Percentiles rank a stretch among this genome's conserved stretches.
Evolutionary conservation across 2,888 invertebrate species (phyloP).

Genomic region (Emmelina monodactyla): DNA sequence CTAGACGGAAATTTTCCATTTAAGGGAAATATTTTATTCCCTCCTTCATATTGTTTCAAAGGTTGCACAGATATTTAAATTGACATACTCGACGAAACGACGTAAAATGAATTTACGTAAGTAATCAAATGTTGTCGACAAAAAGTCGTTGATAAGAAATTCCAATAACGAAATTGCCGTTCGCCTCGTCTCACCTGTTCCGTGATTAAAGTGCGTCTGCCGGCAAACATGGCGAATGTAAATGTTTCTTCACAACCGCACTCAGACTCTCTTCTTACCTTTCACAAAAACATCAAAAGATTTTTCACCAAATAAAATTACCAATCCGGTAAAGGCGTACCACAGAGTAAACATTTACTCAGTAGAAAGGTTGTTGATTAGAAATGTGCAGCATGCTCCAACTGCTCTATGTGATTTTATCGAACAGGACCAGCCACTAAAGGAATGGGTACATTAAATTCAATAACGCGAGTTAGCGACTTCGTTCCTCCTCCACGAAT

Average conservation of each 20-base stretch:
- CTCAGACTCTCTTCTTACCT: slow-evolving; percentile 14
- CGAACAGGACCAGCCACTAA: slow-evolving; percentile 43
- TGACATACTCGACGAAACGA: too few relatives aligned
- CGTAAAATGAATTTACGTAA: too few relatives aligned
- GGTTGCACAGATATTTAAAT: too few relatives aligned
- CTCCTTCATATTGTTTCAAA: too few relatives aligned
- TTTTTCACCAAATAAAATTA: slow-evolving; percentile 13
- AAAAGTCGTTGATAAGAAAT: slow-evolving; percentile 53
- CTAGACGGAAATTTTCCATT: too few relatives aligned
- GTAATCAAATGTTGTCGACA: too few relatives aligned
- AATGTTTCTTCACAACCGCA: slow-evolving; percentile 49
- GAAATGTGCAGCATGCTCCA: slow-evolving; percentile 21
- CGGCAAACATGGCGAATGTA: slow-evolving; percentile 45
- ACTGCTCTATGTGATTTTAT: slow-evolving; percentile 44
- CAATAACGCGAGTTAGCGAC: slow-evolving; percentile 64
- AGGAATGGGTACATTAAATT: slow-evolving; percentile 61
- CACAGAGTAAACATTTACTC: not conserved
- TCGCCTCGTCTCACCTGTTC: slow-evolving; percentile 43
- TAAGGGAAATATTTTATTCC: too few relatives aligned
- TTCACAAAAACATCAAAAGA: slow-evolving; percentile 23
- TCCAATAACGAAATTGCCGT: slow-evolving; percentile 55
- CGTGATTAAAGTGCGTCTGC: slow-evolving; percentile 55
- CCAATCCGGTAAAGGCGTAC: not conserved
- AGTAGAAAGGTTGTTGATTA: not conserved
- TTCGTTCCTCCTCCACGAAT: slow-evolving; percentile 61